phyloP scores from a whole-genome alignment of 2,888 invertebrate genomes.

The Lissonota sp. region DNA sequence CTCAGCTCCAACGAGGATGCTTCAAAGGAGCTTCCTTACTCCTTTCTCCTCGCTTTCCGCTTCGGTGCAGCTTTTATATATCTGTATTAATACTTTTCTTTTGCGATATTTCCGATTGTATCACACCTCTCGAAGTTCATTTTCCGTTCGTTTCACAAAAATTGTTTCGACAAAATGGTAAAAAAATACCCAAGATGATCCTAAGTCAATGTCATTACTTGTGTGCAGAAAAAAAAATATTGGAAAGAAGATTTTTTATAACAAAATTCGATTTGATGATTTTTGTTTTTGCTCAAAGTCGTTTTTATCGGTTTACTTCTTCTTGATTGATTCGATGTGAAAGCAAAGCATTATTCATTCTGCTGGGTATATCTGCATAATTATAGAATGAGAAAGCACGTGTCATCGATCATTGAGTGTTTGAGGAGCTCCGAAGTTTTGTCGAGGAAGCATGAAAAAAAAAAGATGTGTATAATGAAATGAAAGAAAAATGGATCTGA shows the following conservation, averaged over 20 bases:
- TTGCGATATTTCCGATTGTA: background rate
- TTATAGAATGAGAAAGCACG: background rate
- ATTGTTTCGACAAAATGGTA: background rate
- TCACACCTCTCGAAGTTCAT: background rate
- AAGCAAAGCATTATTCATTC: too few relatives aligned
- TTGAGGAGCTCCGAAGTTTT: background rate
- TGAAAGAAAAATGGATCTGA: constrained; percentile 20
- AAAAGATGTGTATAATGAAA: background rate
- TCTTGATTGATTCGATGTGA: too few relatives aligned
- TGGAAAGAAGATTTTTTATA: too few relatives aligned
- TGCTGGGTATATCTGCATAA: background rate
- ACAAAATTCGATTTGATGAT: too few relatives aligned
- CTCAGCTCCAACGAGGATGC: background rate
- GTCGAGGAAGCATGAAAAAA: constrained; percentile 12
- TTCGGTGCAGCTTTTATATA: background rate
- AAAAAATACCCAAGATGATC: too few relatives aligned
- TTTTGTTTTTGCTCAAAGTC: too few relatives aligned
- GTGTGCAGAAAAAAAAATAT: too few relatives aligned
- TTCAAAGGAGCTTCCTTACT: constrained; percentile 28
- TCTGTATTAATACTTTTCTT: background rate
- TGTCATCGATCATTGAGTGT: background rate
- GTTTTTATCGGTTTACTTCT: too few relatives aligned
- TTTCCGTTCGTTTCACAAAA: background rate
- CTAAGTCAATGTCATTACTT: too few relatives aligned
- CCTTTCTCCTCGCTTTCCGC: background rate